Percentiles rank a stretch among this genome's conserved stretches.
phyloP scores from a whole-genome alignment of 2,113 vertebrate species.

The Heterotilapia buettikoferi region DNA sequence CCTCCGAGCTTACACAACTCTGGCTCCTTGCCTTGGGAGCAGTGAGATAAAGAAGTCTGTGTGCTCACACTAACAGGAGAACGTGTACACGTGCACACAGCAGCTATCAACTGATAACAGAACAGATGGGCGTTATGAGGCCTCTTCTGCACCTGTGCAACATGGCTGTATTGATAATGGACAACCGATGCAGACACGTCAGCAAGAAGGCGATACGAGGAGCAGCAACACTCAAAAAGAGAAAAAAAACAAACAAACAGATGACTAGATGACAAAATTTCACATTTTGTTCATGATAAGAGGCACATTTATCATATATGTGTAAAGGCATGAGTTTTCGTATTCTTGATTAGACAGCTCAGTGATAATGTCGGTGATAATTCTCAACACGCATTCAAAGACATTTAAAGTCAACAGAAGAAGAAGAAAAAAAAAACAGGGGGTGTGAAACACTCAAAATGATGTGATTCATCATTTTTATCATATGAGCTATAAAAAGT shows the following conservation, averaged over 20 bases:
- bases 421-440: background rate
- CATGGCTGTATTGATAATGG: slow-evolving; percentile 31
- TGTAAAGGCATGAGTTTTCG: background rate
- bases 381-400: background rate
- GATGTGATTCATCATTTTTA: background rate
- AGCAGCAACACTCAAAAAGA: background rate
- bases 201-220: background rate
- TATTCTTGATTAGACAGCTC: background rate
- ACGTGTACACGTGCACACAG: background rate
- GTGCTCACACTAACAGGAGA: slow-evolving; percentile 4
- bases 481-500: background rate
- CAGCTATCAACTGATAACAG: slow-evolving; percentile 36
- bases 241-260: background rate
- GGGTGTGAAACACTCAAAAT: background rate
- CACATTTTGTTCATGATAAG: background rate
- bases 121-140: slow-evolving; percentile 8
- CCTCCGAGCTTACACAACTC: slow-evolving; percentile 27
- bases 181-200: background rate
- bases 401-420: background rate
- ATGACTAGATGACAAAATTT: background rate
- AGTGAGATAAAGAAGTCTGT: slow-evolving; percentile 37
- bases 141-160: slow-evolving; percentile 38
- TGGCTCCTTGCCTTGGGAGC: background rate
- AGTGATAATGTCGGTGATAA: background rate
- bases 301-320: background rate